Base-by-base conservation (phyloP, 2,888 invertebrate genomes). In the Helleia helle region DNA sequence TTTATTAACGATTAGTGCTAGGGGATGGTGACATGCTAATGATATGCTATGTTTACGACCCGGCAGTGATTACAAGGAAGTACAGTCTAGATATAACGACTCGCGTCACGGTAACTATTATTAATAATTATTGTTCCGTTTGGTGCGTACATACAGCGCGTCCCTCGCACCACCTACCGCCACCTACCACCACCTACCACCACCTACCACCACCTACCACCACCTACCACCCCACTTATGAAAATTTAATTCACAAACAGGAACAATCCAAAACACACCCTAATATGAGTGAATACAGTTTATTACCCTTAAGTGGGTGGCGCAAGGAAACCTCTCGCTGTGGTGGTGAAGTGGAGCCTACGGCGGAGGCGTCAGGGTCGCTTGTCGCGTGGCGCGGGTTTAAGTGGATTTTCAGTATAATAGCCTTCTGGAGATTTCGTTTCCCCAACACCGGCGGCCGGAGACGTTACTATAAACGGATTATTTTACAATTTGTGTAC, bases 191-290 rank as follows among this genome's bases (percentile, higher is more conserved):
- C 56, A 43, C 49, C 47, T 44, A 75, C 73, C 72, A 72, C 44
- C 51, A 24, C 44, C 47, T n/a, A n/a, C n/a, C n/a, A n/a, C 47
- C 56, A 43, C 49, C 47, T 44, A 49, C 52, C 40, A 42, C 36
- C 50, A 46, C 34, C 52, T 49, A 48, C 48, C 46, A 51, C 48
- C 56, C 50, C 59, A 67, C 71, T 81, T 81, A 80, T 81, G 80
- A 76, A 81, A 81, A 75, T 80, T 77, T 79, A 76, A 86, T 86
- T 83, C 80, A 70, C 71, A 74, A 79, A 70, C 67, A 54, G 44
- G 44, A 53, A 49, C 75, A 67, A 62, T 65, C 71, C 55, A 72
- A 79, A 75, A 64, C 71, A 67, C 66, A 71, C 81, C 65, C 60
- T 83, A 76, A 70, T 63, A 14, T 48, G 59, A 46, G 64, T 58